These are phyloP conservation scores for Trichomalopsis sarcophagae DNA, from an alignment of 1,140 invertebrate species.

Conservation along the genomic window DNA sequence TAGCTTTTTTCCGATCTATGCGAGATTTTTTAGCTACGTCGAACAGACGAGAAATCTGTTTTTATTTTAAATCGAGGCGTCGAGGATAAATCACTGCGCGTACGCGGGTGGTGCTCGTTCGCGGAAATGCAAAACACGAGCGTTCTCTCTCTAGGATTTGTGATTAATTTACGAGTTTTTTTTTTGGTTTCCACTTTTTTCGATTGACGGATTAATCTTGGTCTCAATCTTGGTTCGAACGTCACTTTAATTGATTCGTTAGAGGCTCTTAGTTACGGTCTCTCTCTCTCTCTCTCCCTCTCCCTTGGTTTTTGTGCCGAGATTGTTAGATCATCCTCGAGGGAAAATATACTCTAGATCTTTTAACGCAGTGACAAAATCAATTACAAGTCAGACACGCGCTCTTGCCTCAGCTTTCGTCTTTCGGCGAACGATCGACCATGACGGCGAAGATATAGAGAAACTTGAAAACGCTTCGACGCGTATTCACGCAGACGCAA, in stretches of 20 bases:
- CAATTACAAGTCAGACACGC: not conserved
- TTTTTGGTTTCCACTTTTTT: constrained; percentile 12
- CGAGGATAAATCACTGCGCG: not conserved
- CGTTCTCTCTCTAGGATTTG: not conserved
- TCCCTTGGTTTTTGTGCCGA: not conserved
- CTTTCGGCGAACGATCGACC: constrained; percentile 56
- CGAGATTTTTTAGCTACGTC: too few relatives aligned
- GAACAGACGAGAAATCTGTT: constrained; percentile 12
- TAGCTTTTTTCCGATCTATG: too few relatives aligned
- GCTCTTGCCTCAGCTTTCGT: constrained; percentile 49
- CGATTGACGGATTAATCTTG: too few relatives aligned
- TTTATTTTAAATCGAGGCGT: not conserved
- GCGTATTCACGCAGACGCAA: not conserved
- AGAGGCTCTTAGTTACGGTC: too few relatives aligned
- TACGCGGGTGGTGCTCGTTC: not conserved
- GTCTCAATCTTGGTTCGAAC: too few relatives aligned
- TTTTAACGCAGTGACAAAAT: not conserved
- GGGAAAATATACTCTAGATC: not conserved
- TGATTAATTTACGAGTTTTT: constrained; percentile 34
- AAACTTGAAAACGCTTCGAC: constrained; percentile 42
- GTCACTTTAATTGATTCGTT: too few relatives aligned
- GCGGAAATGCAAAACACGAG: constrained; percentile 2
- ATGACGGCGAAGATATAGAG: constrained; percentile 57
- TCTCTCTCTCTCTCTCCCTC: too few relatives aligned
- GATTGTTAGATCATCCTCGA: not conserved